Conservation (phyloP, 2,888 invertebrate species). For the Dynastes tityus region DNA sequence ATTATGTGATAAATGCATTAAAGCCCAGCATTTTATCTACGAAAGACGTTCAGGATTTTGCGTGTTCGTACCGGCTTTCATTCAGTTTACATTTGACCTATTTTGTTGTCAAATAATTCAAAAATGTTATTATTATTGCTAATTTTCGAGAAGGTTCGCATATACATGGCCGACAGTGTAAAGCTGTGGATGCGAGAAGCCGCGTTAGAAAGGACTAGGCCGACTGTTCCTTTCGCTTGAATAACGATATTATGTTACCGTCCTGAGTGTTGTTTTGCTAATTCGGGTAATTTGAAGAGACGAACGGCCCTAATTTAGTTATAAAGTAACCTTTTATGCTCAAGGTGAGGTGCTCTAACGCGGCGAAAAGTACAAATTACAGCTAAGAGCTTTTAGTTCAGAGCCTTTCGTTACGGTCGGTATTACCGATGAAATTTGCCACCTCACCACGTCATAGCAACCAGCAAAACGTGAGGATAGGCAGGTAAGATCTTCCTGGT, state of each 20-base stretch:
- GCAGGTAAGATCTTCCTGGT: background rate
- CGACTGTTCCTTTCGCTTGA: slow-evolving; percentile 13
- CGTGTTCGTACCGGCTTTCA: too few relatives aligned
- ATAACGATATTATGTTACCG: slow-evolving; percentile 44
- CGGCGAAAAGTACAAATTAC: slow-evolving; percentile 48
- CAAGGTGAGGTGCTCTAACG: slow-evolving; percentile 44
- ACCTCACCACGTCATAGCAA: too few relatives aligned
- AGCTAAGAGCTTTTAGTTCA: slow-evolving; percentile 46
- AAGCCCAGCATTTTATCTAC: too few relatives aligned
- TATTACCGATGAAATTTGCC: too few relatives aligned
- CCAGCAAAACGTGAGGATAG: too few relatives aligned
- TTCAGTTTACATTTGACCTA: too few relatives aligned
- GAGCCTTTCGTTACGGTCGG: background rate
- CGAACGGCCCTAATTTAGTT: slow-evolving; percentile 44
- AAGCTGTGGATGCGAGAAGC: background rate
- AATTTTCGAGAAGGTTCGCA: background rate
- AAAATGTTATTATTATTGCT: background rate
- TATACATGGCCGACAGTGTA: background rate
- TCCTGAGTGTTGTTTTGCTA: slow-evolving; percentile 46
- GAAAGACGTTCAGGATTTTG: too few relatives aligned
- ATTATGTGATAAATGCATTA: too few relatives aligned
- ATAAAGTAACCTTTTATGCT: slow-evolving; percentile 50
- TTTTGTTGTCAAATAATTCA: too few relatives aligned
- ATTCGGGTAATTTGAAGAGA: slow-evolving; percentile 44
- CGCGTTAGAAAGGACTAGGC: background rate